Conservation (phyloP, 53 echinoderm and acorn worm genomes). For the Stichopus horrens region DNA sequence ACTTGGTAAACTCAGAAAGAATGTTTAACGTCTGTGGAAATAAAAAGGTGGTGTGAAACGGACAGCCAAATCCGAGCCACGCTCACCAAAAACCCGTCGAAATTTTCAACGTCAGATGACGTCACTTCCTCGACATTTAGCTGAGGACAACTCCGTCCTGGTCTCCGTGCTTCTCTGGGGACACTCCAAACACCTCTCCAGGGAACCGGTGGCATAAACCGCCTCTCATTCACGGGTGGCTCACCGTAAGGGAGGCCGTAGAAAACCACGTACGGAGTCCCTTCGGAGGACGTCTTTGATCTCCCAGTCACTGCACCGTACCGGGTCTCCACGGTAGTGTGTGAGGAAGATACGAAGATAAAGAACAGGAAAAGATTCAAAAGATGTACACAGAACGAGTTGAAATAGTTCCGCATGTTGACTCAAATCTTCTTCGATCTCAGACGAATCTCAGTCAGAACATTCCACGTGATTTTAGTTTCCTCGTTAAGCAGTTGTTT, state of each 20-base stretch:
- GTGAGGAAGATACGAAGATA: not conserved
- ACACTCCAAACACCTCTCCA: not conserved
- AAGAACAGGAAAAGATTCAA: not conserved
- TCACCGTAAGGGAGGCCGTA: slow-evolving; percentile 17
- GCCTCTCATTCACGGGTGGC: not conserved
- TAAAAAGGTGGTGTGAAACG: too few species aligned
- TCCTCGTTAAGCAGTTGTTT: too few species aligned
- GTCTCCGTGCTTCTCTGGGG: not conserved
- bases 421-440: too few species aligned
- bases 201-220: slow-evolving; percentile 20
- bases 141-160: slow-evolving; percentile 7
- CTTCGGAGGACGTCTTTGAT: not conserved
- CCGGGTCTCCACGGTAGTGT: not conserved
- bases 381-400: too few species aligned
- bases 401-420: too few species aligned
- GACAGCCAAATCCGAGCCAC: too few species aligned
- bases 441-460: too few species aligned
- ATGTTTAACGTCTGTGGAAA: too few species aligned
- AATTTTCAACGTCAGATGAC: not conserved
- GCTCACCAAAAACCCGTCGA: too few species aligned
- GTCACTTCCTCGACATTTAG: not conserved
- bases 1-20: too few species aligned
- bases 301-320: not conserved
- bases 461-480: too few species aligned
- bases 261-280: not conserved